A percentile compares a stretch with the other conserved stretches of the same genome.
Evolutionary conservation across 2,113 vertebrate genomes (phyloP).

Genomic region (Apodemus speciosus): DNA sequence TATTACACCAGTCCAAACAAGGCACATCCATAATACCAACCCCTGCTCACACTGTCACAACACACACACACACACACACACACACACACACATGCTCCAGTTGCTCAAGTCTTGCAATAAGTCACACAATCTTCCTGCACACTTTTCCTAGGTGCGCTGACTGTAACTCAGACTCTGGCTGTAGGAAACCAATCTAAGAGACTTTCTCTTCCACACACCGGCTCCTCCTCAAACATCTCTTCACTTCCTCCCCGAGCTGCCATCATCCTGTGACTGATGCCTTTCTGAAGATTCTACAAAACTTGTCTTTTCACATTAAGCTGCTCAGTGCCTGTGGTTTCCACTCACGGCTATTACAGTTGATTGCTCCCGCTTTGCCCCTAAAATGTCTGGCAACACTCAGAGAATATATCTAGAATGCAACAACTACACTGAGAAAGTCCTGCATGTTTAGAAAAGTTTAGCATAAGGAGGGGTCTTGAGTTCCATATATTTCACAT

Average conservation of each 20-base stretch:
- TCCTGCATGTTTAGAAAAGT: slow-evolving; percentile 20
- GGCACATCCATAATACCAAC: neutral
- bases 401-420: slow-evolving; percentile 38
- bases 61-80: neutral
- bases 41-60: too few relatives aligned
- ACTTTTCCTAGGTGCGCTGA: neutral
- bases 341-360: slow-evolving; percentile 58
- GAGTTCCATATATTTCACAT: neutral
- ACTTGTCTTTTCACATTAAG: slow-evolving; percentile 58
- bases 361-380: slow-evolving; percentile 55
- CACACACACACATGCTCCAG: neutral
- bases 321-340: slow-evolving; percentile 66
- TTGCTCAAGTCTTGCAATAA: slow-evolving; percentile 55
- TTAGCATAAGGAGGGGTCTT: neutral
- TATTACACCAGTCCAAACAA: slow-evolving; percentile 39
- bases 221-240: slow-evolving; percentile 54
- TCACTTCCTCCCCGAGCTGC: slow-evolving; percentile 38
- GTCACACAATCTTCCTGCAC: slow-evolving; percentile 37
- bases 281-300: slow-evolving; percentile 60
- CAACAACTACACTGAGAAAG: slow-evolving; percentile 1
- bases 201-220: slow-evolving; percentile 36
- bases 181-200: neutral
- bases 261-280: slow-evolving; percentile 49
- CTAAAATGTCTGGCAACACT: slow-evolving; percentile 27
- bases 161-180: neutral